A percentile compares a stretch with the other conserved stretches of the same genome.
phyloP scores from a whole-genome alignment of 2,888 invertebrate genomes.

The Hirtodrosophila trivittata region DNA sequence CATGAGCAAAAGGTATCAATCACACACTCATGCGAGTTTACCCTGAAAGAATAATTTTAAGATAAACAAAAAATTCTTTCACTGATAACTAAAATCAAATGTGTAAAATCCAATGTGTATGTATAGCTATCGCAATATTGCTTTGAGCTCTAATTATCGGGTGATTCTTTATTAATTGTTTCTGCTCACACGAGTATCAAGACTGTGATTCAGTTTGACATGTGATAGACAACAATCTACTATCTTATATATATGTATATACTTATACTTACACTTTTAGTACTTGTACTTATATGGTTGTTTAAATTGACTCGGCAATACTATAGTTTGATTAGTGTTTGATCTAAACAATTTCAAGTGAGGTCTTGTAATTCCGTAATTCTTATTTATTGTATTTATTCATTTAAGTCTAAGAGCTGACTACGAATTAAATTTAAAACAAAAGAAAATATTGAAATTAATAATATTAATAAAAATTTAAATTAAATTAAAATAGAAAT shows the following conservation, averaged over 20 bases:
- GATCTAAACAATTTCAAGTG: too few species aligned
- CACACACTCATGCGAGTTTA: slow-evolving; percentile 15
- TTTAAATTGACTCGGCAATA: too few species aligned
- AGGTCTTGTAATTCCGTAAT: too few species aligned
- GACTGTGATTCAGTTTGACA: slow-evolving; percentile 50
- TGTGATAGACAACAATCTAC: slow-evolving; percentile 55
- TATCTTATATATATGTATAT: not conserved
- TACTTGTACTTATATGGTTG: not conserved
- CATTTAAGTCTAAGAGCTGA: too few species aligned
- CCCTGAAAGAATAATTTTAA: slow-evolving; percentile 30
- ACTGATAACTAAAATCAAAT: slow-evolving; percentile 63
- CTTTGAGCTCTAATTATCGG: slow-evolving; percentile 60
- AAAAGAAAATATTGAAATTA: too few species aligned
- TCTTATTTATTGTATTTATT: too few species aligned
- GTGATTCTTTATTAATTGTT: slow-evolving; percentile 69
- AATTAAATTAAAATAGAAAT: too few species aligned
- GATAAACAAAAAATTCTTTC: slow-evolving; percentile 62
- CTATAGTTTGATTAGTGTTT: too few species aligned
- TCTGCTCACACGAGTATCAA: slow-evolving; percentile 33
- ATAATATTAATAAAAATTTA: too few species aligned
- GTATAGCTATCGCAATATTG: slow-evolving; percentile 29
- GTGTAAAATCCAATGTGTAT: too few species aligned
- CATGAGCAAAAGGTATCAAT: slow-evolving; percentile 48
- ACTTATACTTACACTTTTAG: too few species aligned
- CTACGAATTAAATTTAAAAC: too few species aligned